A percentile compares a stretch with the other conserved stretches of the same genome.
Conservation (phyloP, 2,113 vertebrate species). For the Natator depressus region DNA sequence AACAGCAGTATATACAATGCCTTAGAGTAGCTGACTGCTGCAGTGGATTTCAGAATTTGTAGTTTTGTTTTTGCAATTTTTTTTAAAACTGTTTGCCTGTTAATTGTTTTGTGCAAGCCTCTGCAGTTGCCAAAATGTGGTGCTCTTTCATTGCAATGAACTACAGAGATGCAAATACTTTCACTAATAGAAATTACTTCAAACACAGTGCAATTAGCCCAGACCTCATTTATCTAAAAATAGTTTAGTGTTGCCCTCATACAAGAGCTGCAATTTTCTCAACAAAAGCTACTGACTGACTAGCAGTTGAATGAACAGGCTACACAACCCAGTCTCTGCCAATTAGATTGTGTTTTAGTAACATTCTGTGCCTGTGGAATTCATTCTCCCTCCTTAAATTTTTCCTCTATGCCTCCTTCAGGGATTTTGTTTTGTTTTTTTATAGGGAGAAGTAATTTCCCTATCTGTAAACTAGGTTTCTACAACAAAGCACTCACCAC, state of each 20-base stretch:
- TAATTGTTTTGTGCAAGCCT: not conserved
- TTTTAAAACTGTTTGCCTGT: not conserved
- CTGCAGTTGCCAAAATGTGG: not conserved
- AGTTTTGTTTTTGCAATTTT: not conserved
- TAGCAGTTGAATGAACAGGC: not conserved
- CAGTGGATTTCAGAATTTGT: not conserved
- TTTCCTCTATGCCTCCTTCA: not conserved
- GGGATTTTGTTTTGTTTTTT: not conserved
- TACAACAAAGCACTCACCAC: not conserved
- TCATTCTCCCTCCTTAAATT: not conserved
- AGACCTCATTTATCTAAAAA: not conserved
- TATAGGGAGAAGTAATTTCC: not conserved
- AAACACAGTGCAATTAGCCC: not conserved
- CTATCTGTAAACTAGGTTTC: not conserved
- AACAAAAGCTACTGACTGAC: not conserved
- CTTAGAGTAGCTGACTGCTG: not conserved
- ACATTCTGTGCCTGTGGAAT: not conserved
- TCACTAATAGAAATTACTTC: not conserved
- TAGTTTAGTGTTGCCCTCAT: not conserved
- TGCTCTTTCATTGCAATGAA: not conserved
- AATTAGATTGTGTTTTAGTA: not conserved
- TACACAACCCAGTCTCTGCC: not conserved
- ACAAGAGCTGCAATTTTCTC: not conserved
- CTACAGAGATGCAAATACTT: not conserved
- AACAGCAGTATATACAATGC: not conserved